Conservation (phyloP, 2,797 vertebrate genomes). For the Nyctalus aviator region DNA sequence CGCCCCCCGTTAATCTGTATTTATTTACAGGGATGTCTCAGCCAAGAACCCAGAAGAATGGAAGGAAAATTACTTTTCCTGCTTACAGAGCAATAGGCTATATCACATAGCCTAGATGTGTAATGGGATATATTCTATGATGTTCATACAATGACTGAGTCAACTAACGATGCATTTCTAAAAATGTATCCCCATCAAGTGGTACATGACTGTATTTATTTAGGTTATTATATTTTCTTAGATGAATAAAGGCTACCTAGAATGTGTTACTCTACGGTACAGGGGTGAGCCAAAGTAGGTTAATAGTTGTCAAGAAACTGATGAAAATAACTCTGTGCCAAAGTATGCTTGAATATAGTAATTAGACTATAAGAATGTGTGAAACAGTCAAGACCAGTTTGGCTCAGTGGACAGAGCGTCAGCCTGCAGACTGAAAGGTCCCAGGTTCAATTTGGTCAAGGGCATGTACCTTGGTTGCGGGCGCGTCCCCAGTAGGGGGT, state of each 20-base stretch:
- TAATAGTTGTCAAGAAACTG: not conserved
- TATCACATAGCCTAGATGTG: not conserved
- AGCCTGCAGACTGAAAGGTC: too few relatives aligned
- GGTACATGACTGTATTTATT: not conserved
- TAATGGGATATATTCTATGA: not conserved
- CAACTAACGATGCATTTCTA: not conserved
- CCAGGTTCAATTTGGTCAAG: too few relatives aligned
- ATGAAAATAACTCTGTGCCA: not conserved
- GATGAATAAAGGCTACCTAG: slow-evolving; percentile 31
- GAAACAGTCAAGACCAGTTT: not conserved
- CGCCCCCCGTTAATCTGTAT: not conserved
- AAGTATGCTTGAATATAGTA: not conserved
- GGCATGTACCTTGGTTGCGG: too few relatives aligned
- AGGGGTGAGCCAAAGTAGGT: not conserved
- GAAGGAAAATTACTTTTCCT: not conserved
- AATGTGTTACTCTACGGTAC: not conserved
- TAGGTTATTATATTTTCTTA: not conserved
- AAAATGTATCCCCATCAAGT: not conserved
- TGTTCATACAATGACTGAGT: not conserved
- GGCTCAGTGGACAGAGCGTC: too few relatives aligned
- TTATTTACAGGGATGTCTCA: not conserved
- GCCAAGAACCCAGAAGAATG: not conserved
- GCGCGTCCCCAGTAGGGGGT: too few relatives aligned
- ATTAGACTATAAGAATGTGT: not conserved
- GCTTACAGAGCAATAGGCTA: not conserved